Evolutionary conservation across 2,888 invertebrate genomes (phyloP), one percentile per base, ranked within the genome.

Genomic region (Meandrusa payeni): DNA sequence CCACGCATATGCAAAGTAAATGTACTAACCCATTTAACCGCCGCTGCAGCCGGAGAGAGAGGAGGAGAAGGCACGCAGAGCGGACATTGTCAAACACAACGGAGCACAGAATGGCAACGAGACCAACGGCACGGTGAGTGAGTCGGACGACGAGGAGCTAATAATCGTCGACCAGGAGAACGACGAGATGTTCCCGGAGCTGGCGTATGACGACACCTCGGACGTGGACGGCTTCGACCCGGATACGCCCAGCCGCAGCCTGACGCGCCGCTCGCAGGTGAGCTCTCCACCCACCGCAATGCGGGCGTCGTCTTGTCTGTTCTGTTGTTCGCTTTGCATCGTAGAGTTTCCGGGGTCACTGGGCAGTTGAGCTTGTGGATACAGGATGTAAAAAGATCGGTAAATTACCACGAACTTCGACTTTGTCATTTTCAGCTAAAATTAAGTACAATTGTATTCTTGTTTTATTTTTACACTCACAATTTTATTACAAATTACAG

Each of bases 181-280:
- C 9, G 87, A 86, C 59, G 86, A 86, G 47, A 56, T 77, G 68
- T 88, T 81, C 70, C 88, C 88, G 31, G 88, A 88, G 60, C 70
- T 88, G 46, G 65, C 81, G 22, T 88, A 88, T 52, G 87, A 82
- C 36, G 87, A 86, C 37, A 69, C 64, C 13, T 81, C 81, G 1
- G 83, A 83, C 48, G 67, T 61, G 19, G 82, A 79, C 50, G 57
- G 60, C 46, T 74, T 69, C 47, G 80, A 80, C 53, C 65, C 66
- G 1, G 74, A 73, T 29, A 61, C 61, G 52, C 68, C 76, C 38
- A 70, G 73, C 45, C 58, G 86, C 31, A 86, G 86, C 54, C 54
- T 69, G 47, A 88, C 88, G 2, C 64, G 88, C 50, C 64, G 88
- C 48, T 80, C 80, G 55, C 88, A 88, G 85, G 87, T 88, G 68